Conservation (phyloP, 2,113 vertebrate genomes). For the Jaculus jaculus region DNA sequence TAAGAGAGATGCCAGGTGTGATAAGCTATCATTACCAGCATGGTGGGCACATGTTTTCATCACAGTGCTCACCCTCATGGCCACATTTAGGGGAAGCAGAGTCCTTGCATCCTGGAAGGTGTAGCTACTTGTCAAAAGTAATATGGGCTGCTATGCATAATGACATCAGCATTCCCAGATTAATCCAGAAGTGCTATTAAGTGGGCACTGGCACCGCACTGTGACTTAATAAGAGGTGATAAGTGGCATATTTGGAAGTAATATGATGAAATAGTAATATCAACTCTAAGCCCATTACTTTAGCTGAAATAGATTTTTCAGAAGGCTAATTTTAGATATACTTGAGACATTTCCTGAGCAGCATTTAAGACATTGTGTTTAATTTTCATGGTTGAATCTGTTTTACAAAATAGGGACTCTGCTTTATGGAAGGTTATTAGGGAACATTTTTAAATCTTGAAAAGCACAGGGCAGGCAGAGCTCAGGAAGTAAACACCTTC, state of each 20-base stretch:
- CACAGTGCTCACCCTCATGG: constrained; percentile 26
- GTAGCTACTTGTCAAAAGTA: constrained; percentile 32
- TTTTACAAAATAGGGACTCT: neutral
- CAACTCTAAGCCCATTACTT: neutral
- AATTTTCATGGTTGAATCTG: constrained; percentile 40
- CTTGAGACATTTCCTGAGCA: constrained; percentile 22
- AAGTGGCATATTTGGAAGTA: constrained; percentile 33
- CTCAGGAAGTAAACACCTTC: neutral
- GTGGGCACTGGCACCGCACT: neutral
- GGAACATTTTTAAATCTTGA: constrained; percentile 40
- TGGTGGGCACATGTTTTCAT: constrained; percentile 64
- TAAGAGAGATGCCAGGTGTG: constrained; percentile 59
- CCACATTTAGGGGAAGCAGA: constrained; percentile 29
- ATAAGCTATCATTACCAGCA: constrained; percentile 51
- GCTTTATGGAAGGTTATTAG: neutral
- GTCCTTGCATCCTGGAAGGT: neutral
- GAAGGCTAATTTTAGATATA: constrained; percentile 48
- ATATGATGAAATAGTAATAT: neutral
- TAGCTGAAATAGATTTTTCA: constrained; percentile 20
- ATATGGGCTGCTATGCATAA: constrained; percentile 28
- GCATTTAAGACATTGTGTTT: neutral
- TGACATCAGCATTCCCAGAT: neutral
- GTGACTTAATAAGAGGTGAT: constrained; percentile 25
- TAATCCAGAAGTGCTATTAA: neutral
- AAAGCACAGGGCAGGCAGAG: constrained; percentile 19